Base-by-base conservation (phyloP, 2,113 vertebrate species). In the Corythornis cristatus region DNA sequence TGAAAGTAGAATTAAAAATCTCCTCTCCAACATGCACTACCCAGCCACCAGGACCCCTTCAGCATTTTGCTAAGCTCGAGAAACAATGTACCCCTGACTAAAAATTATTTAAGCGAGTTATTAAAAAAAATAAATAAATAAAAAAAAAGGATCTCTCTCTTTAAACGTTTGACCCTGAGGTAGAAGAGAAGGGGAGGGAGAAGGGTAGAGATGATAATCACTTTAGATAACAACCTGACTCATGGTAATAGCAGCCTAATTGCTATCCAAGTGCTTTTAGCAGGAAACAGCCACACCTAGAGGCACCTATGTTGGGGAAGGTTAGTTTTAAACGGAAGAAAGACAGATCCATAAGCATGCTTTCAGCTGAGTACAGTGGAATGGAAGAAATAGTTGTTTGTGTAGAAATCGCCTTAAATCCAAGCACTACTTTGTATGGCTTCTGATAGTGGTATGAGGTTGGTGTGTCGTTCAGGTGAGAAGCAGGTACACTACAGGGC, bases 221-320 rank as follows among this genome's bases (percentile, higher is more conserved):
- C 72, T 89, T 91, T 95, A 93, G 87, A 46, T 93, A 95, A 94
- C 46, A 79, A 65, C 74, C 83, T 94, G 90, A 94, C 50, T 94
- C 86, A 87, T 7, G 33, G n/a, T 83, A 86, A 76, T 83, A 92
- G 56, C 50, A 96, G 87, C 72, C 64, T 89, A 91, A 87, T 89
- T 92, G 67, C 78, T 46, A 66, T 28, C 62, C 50, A 54, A 87
- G 71, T 50, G 67, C 71, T 80, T 89, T 89, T 70, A 86, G 62
- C 67, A 80, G 81, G 84, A 77, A 93, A 61, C 35, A 83, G 71
- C 23, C 89, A 76, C 89, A 85, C 93, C 93, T 91, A 66, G 83
- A 77, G 56, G 60, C 42, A 79, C 43, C 68, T 66, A 43, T 25
- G 56, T 60, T 51, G 60, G 57, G 33, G 26, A 40, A 89, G 46